These are phyloP conservation scores for Conger conger DNA, from an alignment of 2,113 vertebrate species.

Conservation along the genomic window DNA sequence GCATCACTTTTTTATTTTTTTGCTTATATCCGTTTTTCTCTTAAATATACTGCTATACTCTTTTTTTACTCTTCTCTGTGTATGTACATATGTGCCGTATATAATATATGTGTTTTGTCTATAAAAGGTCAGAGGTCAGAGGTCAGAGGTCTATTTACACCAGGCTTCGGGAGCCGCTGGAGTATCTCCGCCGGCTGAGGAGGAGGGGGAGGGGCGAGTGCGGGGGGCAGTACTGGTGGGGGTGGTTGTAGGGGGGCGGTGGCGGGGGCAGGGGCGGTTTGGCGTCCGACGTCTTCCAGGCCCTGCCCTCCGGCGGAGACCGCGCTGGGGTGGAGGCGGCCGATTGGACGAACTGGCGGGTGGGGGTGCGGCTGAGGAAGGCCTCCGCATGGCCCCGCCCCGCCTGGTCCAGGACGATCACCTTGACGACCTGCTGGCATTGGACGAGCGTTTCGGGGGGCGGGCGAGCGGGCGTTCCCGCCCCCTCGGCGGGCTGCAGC, in stretches of 20 bases:
- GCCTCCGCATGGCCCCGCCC: conserved; percentile 86
- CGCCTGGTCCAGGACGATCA: conserved; percentile 93
- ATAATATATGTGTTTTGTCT: conserved; percentile 34
- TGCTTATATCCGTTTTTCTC: not conserved
- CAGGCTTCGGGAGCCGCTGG: conserved; percentile 89
- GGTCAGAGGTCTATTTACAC: conserved; percentile 69
- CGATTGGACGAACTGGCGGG: conserved; percentile 80
- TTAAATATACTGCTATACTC: conserved; percentile 30
- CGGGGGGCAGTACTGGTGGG: conserved; percentile 90
- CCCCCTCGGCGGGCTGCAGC: conserved; percentile 63
- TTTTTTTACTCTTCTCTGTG: conserved; percentile 62
- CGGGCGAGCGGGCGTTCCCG: conserved; percentile 71
- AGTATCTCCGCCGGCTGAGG: conserved; percentile 85
- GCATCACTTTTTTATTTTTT: conserved; percentile 8
- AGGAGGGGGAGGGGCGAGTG: conserved; percentile 84
- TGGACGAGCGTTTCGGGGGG: conserved; percentile 89
- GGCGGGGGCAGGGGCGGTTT: conserved; percentile 91
- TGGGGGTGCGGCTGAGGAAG: conserved; percentile 87
- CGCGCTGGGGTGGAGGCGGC: conserved; percentile 80
- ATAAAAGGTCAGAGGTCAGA: not conserved
- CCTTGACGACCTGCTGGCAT: conserved; percentile 98
- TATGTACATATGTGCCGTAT: conserved; percentile 64
- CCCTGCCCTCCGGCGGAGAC: conserved; percentile 62
- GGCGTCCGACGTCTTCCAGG: conserved; percentile 72
- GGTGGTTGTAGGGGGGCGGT: conserved; percentile 92